Evolutionary conservation across 2,888 invertebrate species (phyloP), one percentile per base, ranked within the genome.

Genomic region (Pantelozetes paolii): DNA sequence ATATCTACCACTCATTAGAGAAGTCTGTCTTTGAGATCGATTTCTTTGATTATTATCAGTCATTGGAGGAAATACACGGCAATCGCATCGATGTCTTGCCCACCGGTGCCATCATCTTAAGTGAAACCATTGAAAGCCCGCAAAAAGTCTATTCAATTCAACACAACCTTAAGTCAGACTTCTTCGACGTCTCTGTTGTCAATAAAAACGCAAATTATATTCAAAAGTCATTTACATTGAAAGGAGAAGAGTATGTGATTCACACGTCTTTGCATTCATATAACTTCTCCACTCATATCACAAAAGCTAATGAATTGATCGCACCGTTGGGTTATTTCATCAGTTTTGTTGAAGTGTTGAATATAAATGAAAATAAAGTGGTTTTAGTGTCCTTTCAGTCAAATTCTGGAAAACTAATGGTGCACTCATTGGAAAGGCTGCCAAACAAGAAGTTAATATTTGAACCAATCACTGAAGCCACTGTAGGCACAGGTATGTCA

Each of bases 11-110:
- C 1, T 67, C 67, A 40, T 23, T 67, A 23, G 40, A 67, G 13
- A 67, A 67, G 20, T 67, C 67, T 32, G 23, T 67, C 2, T 67
- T 67, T 13, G 67, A 67, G 40, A 67, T 67, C 67, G 67, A 67
- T 67, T 42, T 20, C 13, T 67, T 67, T 13, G 13, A 0, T 67
- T 67, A 23, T 9, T 67, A 67, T 32, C 67, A 67, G 40, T 15
- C 11, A 40, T 23, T 67, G 11, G 67, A 67, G 20, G 67, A 67
- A 67, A n/a, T 67, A 3, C 42, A 67, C 42, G 67, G 67, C 18
- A 42, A 67, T 40, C 40, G n/a, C 20, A 67, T 67, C 20, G 32
- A 67, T 5, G 9, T 42, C n/a, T 2, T 23, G 6, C 13, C 67
- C 6, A 23, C 20, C 23, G 40, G 23, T 40, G 23, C 11, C 20